These are phyloP conservation scores for Yoshiicerus persimilis DNA, from an alignment of 1,140 invertebrate genomes.

Conservation along the genomic window DNA sequence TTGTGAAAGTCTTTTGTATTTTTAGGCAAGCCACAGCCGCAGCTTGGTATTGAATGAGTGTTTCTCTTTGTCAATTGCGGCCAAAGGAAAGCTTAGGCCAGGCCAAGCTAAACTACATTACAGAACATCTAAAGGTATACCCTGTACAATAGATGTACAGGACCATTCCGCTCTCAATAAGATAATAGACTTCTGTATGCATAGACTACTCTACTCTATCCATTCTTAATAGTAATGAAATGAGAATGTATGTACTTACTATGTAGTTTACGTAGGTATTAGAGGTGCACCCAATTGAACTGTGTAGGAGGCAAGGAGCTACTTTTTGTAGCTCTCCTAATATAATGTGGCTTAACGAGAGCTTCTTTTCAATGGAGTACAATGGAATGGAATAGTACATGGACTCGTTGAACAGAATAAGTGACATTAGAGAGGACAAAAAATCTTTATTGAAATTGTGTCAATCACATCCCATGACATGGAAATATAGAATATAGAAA, in stretches of 20 bases:
- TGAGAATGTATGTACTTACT: no score
- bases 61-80: constrained; percentile 1
- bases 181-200: neutral
- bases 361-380: neutral
- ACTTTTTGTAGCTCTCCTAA: neutral
- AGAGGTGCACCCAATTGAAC: neutral
- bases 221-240: no score
- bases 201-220: neutral
- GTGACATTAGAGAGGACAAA: neutral
- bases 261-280: no score
- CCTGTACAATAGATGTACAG: neutral
- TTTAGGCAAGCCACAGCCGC: neutral
- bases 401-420: neutral
- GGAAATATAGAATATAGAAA: no score
- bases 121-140: neutral
- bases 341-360: neutral
- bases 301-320: neutral
- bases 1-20: neutral
- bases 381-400: neutral
- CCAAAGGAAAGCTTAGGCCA: neutral
- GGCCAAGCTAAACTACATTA: neutral
- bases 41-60: neutral
- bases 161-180: neutral
- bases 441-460: neutral
- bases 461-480: neutral